Base-by-base conservation (phyloP, 2,113 vertebrate species). In the Solea senegalensis region DNA sequence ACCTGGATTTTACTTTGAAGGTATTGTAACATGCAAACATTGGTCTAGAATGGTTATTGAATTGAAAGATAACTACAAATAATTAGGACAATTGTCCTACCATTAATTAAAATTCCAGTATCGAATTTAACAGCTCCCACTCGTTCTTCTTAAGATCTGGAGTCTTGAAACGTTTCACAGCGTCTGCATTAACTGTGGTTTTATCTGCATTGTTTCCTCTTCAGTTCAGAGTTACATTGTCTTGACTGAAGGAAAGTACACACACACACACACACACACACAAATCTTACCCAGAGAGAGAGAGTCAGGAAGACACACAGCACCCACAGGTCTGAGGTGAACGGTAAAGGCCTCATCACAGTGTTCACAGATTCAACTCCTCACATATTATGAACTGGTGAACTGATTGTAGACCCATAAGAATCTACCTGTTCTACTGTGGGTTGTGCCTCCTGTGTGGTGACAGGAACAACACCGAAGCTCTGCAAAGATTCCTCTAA, bases 221-320 rank as follows among this genome's bases (percentile, higher is more conserved):
- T 77, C 71, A 65, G 34, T 63, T 40, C 5, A 15, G 53, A 41
- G 3, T 64, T 6, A 34, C 34, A 34, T 34, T 34, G 34, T 34
- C 34, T 34, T 34, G 63, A 43, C 8, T 1, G 1, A 21, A 21
- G 21, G 21, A 21, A 21, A 21, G 21, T n/a, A n/a, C n/a, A n/a
- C n/a, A n/a, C n/a, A n/a, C n/a, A n/a, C n/a, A n/a, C 21, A 21
- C 21, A 21, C 21, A 21, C 21, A 21, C 21, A 21, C 21, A 21
- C 21, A 21, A 49, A 3, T 87, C 91, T 90, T 85, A 92, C 91
- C 89, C 68, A 74, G 2, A 87, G 65, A 21, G 21, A 21, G 2
- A 69, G 76, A 72, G 26, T 51, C n/a, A 85, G 48, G 67, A 40
- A 72, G 62, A 83, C 13, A 6, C 65, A 70, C 57, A 85, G 43